phyloP scores from a whole-genome alignment of 92 coral and sea anemone genomes.

The Phenganax stokvisi region DNA sequence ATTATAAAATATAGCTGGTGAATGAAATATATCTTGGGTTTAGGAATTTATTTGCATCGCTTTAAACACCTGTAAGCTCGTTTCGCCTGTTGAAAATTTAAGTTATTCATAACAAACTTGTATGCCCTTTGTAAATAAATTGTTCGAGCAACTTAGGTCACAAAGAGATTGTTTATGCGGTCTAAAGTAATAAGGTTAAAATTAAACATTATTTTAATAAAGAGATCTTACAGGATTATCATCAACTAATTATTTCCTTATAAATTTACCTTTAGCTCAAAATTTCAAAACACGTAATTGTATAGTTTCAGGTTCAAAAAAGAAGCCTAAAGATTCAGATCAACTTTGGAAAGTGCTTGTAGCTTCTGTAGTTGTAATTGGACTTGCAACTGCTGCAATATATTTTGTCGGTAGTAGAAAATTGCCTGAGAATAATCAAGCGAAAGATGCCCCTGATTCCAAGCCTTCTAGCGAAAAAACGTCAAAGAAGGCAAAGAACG shows the following conservation, averaged over 20 bases:
- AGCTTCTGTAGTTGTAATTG: constrained; percentile 16
- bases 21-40: background rate
- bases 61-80: background rate
- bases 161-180: too few species aligned
- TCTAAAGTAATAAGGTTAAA: too few species aligned
- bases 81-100: background rate
- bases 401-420: constrained; percentile 16
- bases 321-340: constrained; percentile 27
- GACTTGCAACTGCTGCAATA: constrained; percentile 22
- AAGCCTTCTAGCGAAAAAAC: background rate
- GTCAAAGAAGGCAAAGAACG: background rate
- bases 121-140: too few species aligned
- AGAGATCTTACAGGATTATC: background rate
- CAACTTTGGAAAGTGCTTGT: constrained; percentile 25
- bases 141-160: too few species aligned
- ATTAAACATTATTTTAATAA: too few species aligned
- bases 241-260: background rate
- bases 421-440: background rate
- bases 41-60: background rate
- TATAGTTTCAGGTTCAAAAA: constrained; percentile 13
- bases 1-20: background rate
- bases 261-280: background rate
- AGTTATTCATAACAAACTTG: background rate
- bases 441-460: background rate
- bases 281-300: background rate